Base-by-base conservation (phyloP, 2,888 invertebrate species). In the Ecdyonurus torrentis region DNA sequence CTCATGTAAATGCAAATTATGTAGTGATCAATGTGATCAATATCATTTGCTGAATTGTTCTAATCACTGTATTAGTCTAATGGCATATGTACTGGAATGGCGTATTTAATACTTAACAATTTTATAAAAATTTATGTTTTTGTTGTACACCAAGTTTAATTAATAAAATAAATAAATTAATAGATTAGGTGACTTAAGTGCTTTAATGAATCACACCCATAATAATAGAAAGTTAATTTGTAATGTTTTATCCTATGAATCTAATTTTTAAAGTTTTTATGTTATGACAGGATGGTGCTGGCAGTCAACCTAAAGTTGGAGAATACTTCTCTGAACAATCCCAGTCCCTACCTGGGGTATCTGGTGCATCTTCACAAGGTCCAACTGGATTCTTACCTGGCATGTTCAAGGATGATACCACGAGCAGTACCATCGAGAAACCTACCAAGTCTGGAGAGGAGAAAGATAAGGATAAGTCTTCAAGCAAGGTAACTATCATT, bases 361-460 rank as follows among this genome's bases (percentile, higher is more conserved):
- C 83, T 68, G 85, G 84, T 2, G 77, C 77, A 1, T 64, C 63
- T 37, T 63, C 64, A 25, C 79, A 81, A 3, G 88, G 88, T 1
- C 90, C 89, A 0, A 79, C 88, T 25, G 89, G 89, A 24, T 90
- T 91, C 72, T 90, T 90, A 69, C 87, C 90, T 0, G 89, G 89
- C 63, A 89, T 90, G 89, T 90, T 91, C 72, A 82, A 82, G 66
- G 79, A 79, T 66, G 81, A 82, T 61, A 62, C 60, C 60, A 67
- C 25, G 1, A 58, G 53, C 23, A 25, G 50, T n/a, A 25, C 62
- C 2, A 37, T 7, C 1, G 58, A 18, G 1, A 50, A 52, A 10
- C 7, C 23, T 10, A 25, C 25, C 1, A 19, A 25, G 2, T 50
- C 62, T 22, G 2, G 25, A 15, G 52, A n/a, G 10, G 22, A 23